phyloP scores from a whole-genome alignment of 2,797 vertebrate species.

The Premnoplex brunnescens region DNA sequence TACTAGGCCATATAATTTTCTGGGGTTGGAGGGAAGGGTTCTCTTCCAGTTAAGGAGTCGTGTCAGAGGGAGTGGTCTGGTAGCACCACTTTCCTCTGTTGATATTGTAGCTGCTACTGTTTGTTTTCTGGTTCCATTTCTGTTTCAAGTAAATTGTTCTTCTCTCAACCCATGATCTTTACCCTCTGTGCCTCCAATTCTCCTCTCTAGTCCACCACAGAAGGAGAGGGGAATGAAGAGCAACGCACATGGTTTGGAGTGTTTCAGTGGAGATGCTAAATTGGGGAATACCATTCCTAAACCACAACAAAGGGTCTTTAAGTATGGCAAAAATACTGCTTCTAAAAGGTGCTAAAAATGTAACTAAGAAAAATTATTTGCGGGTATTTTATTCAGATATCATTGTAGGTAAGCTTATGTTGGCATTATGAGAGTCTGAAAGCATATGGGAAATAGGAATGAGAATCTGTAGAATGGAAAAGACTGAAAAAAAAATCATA shows the following conservation, averaged over 20 bases:
- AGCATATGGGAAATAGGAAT: neutral
- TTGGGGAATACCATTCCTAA: neutral
- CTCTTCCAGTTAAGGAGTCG: no score
- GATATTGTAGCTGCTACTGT: neutral
- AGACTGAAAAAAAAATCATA: neutral
- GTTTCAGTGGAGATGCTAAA: neutral
- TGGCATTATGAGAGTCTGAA: neutral
- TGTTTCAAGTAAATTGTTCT: neutral
- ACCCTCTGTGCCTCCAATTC: neutral
- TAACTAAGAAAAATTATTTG: neutral
- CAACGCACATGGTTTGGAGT: neutral
- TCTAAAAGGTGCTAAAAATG: neutral
- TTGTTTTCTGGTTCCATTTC: neutral
- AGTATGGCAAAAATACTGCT: neutral
- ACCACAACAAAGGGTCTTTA: neutral
- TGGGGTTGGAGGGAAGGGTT: neutral
- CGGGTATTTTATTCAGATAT: neutral
- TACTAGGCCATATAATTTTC: neutral
- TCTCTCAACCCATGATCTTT: neutral
- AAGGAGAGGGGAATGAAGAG: neutral
- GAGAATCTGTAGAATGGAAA: neutral
- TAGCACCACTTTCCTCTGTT: rapidly evolving
- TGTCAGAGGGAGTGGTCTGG: rapidly evolving
- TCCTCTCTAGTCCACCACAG: neutral
- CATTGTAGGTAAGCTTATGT: neutral